Percentiles rank a stretch among this genome's conserved stretches.
phyloP scores from a whole-genome alignment of 2,113 vertebrate species.

The Puffinus mauretanicus region DNA sequence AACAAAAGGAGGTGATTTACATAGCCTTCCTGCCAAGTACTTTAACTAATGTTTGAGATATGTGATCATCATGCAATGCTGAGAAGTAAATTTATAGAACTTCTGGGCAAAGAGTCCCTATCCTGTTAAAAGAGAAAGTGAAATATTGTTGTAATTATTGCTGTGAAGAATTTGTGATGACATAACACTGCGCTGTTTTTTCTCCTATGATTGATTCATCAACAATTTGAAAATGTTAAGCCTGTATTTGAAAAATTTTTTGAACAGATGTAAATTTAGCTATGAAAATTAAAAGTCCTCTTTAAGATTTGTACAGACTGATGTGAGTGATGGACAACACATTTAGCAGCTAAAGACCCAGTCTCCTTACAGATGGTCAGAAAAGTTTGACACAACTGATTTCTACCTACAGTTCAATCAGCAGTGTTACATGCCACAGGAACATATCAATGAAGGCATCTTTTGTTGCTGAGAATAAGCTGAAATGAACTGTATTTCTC shows the following conservation, averaged over 20 bases:
- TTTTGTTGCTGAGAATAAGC: not conserved
- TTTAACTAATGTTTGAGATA: conserved; percentile 20
- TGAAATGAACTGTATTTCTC: not conserved
- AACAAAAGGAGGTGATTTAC: conserved; percentile 44
- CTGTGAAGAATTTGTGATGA: conserved; percentile 21
- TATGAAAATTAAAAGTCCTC: not conserved
- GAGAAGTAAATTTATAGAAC: conserved; percentile 54
- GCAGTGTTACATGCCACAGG: not conserved
- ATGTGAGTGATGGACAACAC: not conserved
- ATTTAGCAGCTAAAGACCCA: not conserved
- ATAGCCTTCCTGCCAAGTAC: not conserved
- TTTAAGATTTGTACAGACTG: not conserved
- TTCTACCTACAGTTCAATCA: not conserved
- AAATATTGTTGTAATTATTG: conserved; percentile 46
- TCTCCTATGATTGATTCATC: not conserved
- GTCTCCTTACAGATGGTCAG: not conserved
- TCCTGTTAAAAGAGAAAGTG: conserved; percentile 53
- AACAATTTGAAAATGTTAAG: not conserved
- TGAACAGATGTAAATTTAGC: not conserved
- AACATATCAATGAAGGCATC: not conserved
- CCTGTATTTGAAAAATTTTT: not conserved
- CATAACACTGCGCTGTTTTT: not conserved
- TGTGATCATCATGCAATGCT: not conserved
- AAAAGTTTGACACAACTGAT: not conserved
- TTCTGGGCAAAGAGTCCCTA: conserved; percentile 36